phyloP scores from a whole-genome alignment of 2,113 vertebrate genomes.

The Ptychochromis oligacanthus region DNA sequence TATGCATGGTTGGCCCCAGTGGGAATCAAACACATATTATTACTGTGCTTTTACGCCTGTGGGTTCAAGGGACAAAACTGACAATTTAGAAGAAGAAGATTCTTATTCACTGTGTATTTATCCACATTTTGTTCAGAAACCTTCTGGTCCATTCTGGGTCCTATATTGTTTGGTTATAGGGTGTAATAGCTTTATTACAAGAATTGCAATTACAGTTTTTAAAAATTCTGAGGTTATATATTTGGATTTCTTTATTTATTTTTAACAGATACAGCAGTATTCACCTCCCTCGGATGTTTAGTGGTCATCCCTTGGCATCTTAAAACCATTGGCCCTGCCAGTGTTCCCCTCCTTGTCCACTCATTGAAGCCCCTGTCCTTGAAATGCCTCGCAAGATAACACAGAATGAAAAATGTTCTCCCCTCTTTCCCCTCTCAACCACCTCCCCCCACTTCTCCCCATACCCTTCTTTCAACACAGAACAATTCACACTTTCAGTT shows the following conservation, averaged over 20 bases:
- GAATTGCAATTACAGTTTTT: too few species aligned
- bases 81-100: background rate
- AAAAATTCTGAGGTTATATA: too few species aligned
- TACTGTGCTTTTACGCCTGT: background rate
- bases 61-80: background rate
- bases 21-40: slow-evolving; percentile 11
- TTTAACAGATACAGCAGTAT: background rate
- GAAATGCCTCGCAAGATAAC: slow-evolving; percentile 26
- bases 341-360: too few species aligned
- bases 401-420: slow-evolving; percentile 27
- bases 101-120: background rate
- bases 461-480: background rate
- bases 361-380: slow-evolving; percentile 14
- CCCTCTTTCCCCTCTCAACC: background rate
- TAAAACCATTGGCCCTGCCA: background rate
- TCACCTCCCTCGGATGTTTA: background rate
- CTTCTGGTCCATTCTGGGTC: background rate
- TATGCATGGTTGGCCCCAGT: background rate
- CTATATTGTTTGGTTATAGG: background rate
- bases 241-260: background rate
- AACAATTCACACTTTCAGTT: background rate
- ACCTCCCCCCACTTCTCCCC: background rate
- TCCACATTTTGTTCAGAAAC: background rate
- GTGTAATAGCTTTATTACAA: too few species aligned
- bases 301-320: background rate